phyloP scores from a whole-genome alignment of 37 sponge, comb jelly and placozoan species.

The Corticium candelabrum region DNA sequence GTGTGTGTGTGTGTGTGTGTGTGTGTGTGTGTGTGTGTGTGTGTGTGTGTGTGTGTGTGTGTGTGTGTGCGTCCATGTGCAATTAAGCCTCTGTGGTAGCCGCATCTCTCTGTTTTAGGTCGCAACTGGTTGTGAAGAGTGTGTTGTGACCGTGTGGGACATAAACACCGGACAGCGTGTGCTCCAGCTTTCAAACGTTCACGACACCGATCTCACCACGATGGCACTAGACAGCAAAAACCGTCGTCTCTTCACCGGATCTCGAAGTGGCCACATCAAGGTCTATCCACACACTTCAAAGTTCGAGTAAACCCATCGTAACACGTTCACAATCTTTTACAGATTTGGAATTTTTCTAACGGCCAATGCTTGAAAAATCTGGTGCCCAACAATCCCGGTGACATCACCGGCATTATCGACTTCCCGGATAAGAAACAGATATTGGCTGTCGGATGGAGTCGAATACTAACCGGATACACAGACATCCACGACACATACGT shows the following conservation, averaged over 20 bases:
- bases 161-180: constrained; percentile 57
- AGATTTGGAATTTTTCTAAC: constrained; percentile 44
- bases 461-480: constrained; percentile 43
- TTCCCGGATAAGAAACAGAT: constrained; percentile 51
- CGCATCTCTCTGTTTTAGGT: too few species aligned
- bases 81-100: too few species aligned
- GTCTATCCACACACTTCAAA: constrained; percentile 17
- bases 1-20: neutral
- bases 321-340: neutral
- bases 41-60: constrained; percentile 3
- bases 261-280: constrained; percentile 77
- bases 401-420: constrained; percentile 66
- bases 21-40: constrained; percentile 7
- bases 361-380: constrained; percentile 62
- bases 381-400: constrained; percentile 33
- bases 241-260: constrained; percentile 72
- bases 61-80: too few species aligned
- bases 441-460: constrained; percentile 83
- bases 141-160: constrained; percentile 81
- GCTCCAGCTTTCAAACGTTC: constrained; percentile 43
- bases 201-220: constrained; percentile 76
- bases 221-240: constrained; percentile 67
- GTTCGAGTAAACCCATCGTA: too few species aligned
- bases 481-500: constrained; percentile 31
- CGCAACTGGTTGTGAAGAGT: constrained; percentile 81